phyloP scores from a whole-genome alignment of 2,797 vertebrate species.

The Pempheris klunzingeri region DNA sequence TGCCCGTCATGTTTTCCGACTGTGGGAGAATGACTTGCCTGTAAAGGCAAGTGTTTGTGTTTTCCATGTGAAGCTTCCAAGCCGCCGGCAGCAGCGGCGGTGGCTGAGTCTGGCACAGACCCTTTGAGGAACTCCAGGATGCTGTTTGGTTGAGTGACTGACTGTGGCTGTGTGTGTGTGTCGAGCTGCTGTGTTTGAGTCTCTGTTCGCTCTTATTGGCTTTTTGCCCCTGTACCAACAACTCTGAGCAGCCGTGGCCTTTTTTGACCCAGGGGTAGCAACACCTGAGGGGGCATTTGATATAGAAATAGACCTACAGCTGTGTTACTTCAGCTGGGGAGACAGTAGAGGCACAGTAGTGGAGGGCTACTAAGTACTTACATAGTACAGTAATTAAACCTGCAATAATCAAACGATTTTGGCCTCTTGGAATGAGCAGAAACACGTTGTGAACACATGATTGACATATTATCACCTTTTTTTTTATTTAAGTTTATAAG shows the following conservation, averaged over 20 bases:
- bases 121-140: conserved; percentile 66
- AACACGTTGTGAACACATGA: background rate
- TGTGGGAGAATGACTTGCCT: conserved; percentile 55
- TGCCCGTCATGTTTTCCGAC: conserved; percentile 71
- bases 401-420: background rate
- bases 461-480: background rate
- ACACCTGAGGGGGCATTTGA: conserved; percentile 41
- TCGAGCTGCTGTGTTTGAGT: conserved; percentile 16
- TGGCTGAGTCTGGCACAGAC: conserved; percentile 50
- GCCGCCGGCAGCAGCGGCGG: conserved; percentile 30
- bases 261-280: conserved; percentile 37
- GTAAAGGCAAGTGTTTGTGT: conserved; percentile 68
- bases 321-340: conserved; percentile 40
- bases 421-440: background rate
- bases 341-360: background rate
- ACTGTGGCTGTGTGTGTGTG: conserved; percentile 34
- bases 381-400: background rate
- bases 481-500: background rate
- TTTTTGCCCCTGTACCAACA: conserved; percentile 24
- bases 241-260: conserved; percentile 3
- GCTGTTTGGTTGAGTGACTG: conserved; percentile 61
- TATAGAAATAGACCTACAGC: conserved; percentile 25
- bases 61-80: conserved; percentile 70
- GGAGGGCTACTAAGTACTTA: background rate
- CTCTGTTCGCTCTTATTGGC: conserved; percentile 51